Percentiles rank a stretch among this genome's conserved stretches.
Evolutionary conservation across 2,797 vertebrate genomes (phyloP).

Genomic region (Fistularia tabacaria): DNA sequence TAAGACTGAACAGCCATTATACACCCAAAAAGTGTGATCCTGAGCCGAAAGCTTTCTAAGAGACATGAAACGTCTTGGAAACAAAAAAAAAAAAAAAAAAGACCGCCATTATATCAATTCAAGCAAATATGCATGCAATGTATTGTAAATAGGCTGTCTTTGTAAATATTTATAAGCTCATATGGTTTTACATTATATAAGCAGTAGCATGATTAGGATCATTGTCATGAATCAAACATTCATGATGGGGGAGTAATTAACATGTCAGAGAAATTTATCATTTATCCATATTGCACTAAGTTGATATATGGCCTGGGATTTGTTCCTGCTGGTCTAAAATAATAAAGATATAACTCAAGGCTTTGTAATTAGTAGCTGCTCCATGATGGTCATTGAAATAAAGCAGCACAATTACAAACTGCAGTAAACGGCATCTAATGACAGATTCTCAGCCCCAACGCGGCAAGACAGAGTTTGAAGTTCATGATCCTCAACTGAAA

Average conservation of each 20-base stretch:
- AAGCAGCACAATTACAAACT: too few relatives aligned
- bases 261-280: conserved; percentile 19
- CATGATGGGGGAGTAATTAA: conserved; percentile 14
- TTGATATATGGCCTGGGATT: conserved; percentile 3
- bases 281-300: conserved; percentile 9
- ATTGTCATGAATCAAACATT: conserved; percentile 15
- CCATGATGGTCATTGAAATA: too few relatives aligned
- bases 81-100: neutral
- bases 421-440: too few relatives aligned
- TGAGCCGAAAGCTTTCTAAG: too few relatives aligned
- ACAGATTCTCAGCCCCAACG: too few relatives aligned
- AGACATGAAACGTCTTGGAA: conserved; percentile 2
- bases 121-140: conserved; percentile 1
- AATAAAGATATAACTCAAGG: too few relatives aligned
- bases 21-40: too few relatives aligned
- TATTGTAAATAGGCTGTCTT: conserved; percentile 5
- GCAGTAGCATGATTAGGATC: conserved; percentile 13
- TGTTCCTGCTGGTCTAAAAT: too few relatives aligned
- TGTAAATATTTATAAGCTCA: conserved; percentile 6
- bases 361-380: too few relatives aligned
- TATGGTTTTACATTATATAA: conserved; percentile 18
- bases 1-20: conserved; percentile 1
- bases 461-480: too few relatives aligned
- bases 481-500: too few relatives aligned
- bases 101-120: neutral